These are phyloP conservation scores for Eclectus roratus DNA, from an alignment of 2,113 vertebrate species.

Conservation along the genomic window DNA sequence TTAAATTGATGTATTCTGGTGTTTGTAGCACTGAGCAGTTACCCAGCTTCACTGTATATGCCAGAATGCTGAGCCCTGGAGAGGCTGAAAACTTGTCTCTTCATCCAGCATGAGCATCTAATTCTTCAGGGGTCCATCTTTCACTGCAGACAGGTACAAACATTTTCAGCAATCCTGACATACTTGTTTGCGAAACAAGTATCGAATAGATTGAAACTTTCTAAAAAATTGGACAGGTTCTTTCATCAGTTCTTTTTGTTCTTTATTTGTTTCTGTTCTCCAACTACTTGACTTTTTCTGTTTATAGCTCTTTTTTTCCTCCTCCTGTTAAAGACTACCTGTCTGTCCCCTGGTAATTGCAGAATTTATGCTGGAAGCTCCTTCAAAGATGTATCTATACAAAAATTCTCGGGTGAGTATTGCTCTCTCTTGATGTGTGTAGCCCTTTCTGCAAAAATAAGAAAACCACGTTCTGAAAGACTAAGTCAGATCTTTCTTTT, in stretches of 20 bases:
- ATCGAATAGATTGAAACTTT: background rate
- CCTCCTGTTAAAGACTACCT: background rate
- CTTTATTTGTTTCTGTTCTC: slow-evolving; percentile 4
- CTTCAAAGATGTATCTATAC: slow-evolving; percentile 24
- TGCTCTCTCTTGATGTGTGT: slow-evolving; percentile 6
- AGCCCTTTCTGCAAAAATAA: slow-evolving; percentile 24
- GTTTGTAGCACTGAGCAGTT: background rate
- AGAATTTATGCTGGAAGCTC: slow-evolving; percentile 29
- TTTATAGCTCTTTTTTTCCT: background rate
- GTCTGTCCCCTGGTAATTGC: slow-evolving; percentile 3
- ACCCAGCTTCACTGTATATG: background rate
- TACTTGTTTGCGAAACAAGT: background rate
- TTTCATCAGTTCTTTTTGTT: background rate
- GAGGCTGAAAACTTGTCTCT: background rate
- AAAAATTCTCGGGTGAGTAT: slow-evolving; percentile 16
- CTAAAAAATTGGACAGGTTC: background rate
- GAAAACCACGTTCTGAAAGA: background rate
- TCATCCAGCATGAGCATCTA: background rate
- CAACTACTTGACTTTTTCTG: background rate
- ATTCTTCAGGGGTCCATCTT: background rate
- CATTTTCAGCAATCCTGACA: background rate
- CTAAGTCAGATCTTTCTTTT: background rate
- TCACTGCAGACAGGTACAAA: background rate
- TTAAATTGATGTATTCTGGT: background rate
- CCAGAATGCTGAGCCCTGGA: background rate